Evolutionary conservation across 1,140 invertebrate genomes (phyloP), one percentile per base, ranked within the genome.

Genomic region (Protaetia brevitarsis): DNA sequence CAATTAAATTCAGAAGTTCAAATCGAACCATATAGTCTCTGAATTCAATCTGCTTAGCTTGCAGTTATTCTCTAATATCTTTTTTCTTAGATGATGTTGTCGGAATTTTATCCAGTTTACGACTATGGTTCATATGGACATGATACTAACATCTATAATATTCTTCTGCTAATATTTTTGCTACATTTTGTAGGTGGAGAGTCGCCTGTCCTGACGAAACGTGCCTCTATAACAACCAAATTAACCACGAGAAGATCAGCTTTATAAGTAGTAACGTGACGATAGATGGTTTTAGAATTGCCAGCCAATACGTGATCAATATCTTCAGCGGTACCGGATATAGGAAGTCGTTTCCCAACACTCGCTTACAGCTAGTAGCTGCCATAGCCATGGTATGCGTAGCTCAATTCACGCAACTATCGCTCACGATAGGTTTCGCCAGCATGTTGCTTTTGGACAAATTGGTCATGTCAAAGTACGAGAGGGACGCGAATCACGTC

Each of bases 291-390:
- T 63, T 41, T 31, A 0, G 19, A 3, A 13, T 41, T 4, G 10
- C 19, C 11, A 45, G 4, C 34, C 34, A 21, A 16, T 65, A 69
- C 31, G 41, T 63, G 4, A 36, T 69, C 11, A 57, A 21, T 19
- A 63, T 67, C 2, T 65, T 67, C 21, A 69, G 66, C 4, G 30
- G 51, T 4, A 58, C 68, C 16, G 62, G 66, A 21, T 11, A 67
- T 1, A 63, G 66, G 8, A 59, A 60, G 5, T 58, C 62, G 27
- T 23, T 37, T 7, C 63, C 68, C 13, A 37, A 28, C 6, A 67
- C 61, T 11, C 61, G 36, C 21, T 23, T 0, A 2, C 30, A 69
- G 28, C 37, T 69, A 8, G 23, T 31, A 4, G 63, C 64, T 29
- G 34, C 66, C 11, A 37, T 69, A 1, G 10, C 56, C 6, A 69